Percentiles rank a stretch among this genome's conserved stretches.
phyloP scores from a whole-genome alignment of 2,113 vertebrate species.

The Anolis carolinensis region DNA sequence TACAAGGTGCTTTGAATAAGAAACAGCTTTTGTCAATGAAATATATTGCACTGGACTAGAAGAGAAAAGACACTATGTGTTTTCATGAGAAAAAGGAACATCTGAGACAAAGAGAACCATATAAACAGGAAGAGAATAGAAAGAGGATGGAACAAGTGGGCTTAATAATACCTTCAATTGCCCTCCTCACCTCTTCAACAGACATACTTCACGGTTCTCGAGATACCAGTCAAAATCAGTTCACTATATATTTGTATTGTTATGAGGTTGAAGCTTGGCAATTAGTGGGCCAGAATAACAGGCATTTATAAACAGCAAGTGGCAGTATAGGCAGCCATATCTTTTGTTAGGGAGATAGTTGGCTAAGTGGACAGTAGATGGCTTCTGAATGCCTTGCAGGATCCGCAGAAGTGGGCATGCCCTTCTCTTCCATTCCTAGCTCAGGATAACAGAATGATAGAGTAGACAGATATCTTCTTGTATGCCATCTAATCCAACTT shows the following conservation, averaged over 20 bases:
- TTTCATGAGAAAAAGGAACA: neutral
- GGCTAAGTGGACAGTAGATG: neutral
- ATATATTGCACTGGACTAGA: neutral
- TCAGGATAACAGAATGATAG: too few species aligned
- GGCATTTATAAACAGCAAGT: neutral
- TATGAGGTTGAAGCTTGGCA: neutral
- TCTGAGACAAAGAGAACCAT: neutral
- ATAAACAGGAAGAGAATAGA: neutral
- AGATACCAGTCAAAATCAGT: neutral
- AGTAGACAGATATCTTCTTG: neutral
- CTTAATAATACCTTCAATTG: neutral
- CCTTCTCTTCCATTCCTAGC: too few species aligned
- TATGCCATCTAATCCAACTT: neutral
- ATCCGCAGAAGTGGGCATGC: neutral
- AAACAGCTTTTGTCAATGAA: neutral
- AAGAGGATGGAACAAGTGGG: neutral
- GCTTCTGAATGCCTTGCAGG: neutral
- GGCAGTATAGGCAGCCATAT: neutral
- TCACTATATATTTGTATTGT: neutral
- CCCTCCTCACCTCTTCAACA: neutral
- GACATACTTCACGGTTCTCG: neutral
- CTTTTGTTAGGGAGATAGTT: neutral
- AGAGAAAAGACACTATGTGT: neutral
- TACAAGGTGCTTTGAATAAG: neutral
- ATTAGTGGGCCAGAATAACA: too few species aligned